phyloP scores from a whole-genome alignment of 2,797 vertebrate genomes.

The Urosaurus nigricauda region DNA sequence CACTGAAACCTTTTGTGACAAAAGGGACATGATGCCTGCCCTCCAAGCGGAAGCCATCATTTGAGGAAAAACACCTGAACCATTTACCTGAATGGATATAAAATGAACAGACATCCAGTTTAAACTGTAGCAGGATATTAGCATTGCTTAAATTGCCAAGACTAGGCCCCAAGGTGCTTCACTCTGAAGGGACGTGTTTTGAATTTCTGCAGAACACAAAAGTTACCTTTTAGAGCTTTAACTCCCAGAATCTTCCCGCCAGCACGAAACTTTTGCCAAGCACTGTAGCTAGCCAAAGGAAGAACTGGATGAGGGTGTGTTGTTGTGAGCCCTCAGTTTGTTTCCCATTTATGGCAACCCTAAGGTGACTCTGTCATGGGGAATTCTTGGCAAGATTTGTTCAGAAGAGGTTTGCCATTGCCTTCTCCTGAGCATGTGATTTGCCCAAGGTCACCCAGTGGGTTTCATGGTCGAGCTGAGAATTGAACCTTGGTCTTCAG shows the following conservation, averaged over 20 bases:
- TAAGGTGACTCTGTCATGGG: too few relatives aligned
- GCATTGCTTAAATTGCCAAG: constrained; percentile 73
- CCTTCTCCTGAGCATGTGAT: too few relatives aligned
- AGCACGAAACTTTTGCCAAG: too few relatives aligned
- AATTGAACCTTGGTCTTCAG: too few relatives aligned
- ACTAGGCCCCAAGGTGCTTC: constrained; percentile 54
- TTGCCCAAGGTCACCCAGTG: too few relatives aligned
- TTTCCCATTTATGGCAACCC: too few relatives aligned
- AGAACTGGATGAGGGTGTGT: constrained; percentile 50
- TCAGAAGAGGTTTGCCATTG: too few relatives aligned
- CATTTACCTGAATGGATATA: constrained; percentile 71
- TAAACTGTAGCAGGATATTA: constrained; percentile 76
- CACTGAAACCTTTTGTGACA: constrained; percentile 77
- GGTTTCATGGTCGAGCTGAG: too few relatives aligned
- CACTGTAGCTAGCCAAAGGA: constrained; percentile 33
- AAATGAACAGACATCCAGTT: constrained; percentile 70
- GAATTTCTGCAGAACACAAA: constrained; percentile 57
- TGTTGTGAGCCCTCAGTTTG: too few relatives aligned
- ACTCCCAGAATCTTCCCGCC: too few relatives aligned
- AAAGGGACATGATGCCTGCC: constrained; percentile 61
- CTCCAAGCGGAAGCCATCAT: constrained; percentile 70
- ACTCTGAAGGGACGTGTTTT: constrained; percentile 66
- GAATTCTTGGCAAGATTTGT: too few relatives aligned
- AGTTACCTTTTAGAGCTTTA: too few relatives aligned
- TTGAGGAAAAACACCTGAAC: constrained; percentile 73